These are phyloP conservation scores for Pardalotus punctatus DNA, from an alignment of 2,113 vertebrate genomes.

Conservation along the genomic window DNA sequence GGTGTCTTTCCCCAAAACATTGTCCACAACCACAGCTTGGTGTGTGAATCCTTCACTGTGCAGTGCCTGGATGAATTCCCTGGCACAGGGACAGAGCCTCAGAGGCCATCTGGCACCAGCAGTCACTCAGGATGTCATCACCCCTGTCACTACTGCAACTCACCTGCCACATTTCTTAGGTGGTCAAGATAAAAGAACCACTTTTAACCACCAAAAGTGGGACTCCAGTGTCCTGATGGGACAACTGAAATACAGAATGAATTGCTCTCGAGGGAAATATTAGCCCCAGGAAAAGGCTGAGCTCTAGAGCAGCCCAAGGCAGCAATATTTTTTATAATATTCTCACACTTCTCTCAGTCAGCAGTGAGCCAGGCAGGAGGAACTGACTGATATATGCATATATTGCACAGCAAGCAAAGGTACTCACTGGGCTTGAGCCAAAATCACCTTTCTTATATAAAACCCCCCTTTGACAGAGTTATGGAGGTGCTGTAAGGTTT, in stretches of 20 bases:
- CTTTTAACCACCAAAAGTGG: too few species aligned
- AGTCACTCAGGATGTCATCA: not conserved
- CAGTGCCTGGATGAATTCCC: not conserved
- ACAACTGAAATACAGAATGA: not conserved
- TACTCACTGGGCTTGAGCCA: not conserved
- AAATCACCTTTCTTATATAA: not conserved
- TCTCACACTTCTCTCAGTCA: not conserved
- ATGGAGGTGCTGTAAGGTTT: not conserved
- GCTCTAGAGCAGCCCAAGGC: not conserved
- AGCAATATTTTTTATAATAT: not conserved
- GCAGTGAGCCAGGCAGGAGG: not conserved
- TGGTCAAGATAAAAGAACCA: not conserved
- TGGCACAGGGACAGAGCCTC: rapidly evolving
- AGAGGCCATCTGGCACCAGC: not conserved
- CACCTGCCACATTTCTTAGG: not conserved
- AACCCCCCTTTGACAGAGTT: not conserved
- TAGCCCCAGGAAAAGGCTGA: not conserved
- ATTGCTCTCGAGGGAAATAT: rapidly evolving
- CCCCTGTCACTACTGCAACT: not conserved
- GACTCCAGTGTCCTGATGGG: not conserved
- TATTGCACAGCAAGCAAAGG: not conserved
- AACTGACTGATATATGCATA: not conserved
- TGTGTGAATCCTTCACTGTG: not conserved
- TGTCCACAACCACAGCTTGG: not conserved
- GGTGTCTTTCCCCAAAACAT: not conserved